phyloP scores from a whole-genome alignment of 2,113 vertebrate genomes.

The Pollimyrus isidori region DNA sequence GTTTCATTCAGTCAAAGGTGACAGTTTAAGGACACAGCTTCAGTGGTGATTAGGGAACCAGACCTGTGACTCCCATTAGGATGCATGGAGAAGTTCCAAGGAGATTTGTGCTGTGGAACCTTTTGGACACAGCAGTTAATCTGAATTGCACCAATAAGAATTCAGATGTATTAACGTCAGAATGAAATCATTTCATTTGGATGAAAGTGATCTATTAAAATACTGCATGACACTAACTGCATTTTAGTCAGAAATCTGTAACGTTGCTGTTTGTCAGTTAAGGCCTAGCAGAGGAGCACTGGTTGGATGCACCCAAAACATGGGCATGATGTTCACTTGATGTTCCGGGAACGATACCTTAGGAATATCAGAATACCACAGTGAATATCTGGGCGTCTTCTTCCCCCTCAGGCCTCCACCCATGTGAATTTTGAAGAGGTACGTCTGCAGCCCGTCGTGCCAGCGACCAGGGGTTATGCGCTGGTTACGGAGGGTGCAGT shows the following conservation, averaged over 20 bases:
- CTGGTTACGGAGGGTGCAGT: conserved; percentile 80
- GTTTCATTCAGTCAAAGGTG: neutral
- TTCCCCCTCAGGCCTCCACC: conserved; percentile 38
- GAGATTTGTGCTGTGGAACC: neutral
- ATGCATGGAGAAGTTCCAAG: neutral
- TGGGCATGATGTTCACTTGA: neutral
- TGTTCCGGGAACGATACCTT: neutral
- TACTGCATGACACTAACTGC: neutral
- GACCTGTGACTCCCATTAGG: neutral
- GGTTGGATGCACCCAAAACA: neutral
- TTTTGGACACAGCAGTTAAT: neutral
- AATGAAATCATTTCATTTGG: neutral
- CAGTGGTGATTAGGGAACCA: neutral
- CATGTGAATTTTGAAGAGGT: conserved; percentile 67
- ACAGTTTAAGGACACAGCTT: neutral
- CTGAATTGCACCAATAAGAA: neutral
- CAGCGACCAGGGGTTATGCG: conserved; percentile 54
- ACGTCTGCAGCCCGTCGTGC: conserved; percentile 76
- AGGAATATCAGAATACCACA: neutral
- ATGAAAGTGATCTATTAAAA: neutral
- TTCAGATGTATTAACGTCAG: neutral
- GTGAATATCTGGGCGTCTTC: neutral
- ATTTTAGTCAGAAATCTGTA: neutral
- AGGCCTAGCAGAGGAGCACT: neutral
- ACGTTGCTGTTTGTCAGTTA: neutral